Evolutionary conservation across 1,140 invertebrate species (phyloP).

Genomic region (Procambarus clarkii): DNA sequence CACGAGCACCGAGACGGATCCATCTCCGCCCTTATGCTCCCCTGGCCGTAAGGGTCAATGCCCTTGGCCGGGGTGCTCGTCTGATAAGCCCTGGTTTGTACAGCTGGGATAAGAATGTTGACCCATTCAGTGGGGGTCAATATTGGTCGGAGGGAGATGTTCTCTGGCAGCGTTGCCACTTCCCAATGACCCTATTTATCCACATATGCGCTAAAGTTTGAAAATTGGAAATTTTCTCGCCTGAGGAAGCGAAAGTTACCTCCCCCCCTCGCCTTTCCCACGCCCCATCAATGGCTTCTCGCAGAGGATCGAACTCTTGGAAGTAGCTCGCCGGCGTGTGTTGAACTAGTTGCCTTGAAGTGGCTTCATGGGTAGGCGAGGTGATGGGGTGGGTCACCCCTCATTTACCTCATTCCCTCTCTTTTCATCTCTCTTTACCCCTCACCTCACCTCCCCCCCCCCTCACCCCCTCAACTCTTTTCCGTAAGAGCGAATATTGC

Average conservation of each 20-base stretch:
- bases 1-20: background rate
- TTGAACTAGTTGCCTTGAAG: background rate
- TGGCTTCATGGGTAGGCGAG: background rate
- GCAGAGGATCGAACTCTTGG: too few species aligned
- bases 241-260: background rate
- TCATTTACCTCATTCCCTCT: background rate
- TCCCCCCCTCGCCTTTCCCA: background rate
- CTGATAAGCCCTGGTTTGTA: constrained; percentile 37
- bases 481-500: background rate
- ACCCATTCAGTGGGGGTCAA: constrained; percentile 43
- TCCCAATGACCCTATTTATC: constrained; percentile 15
- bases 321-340: background rate
- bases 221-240: background rate
- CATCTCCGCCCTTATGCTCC: background rate
- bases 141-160: constrained; percentile 39
- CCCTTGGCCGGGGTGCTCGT: background rate
- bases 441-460: background rate
- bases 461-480: background rate
- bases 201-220: background rate
- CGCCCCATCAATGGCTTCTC: too few species aligned
- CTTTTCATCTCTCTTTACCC: background rate
- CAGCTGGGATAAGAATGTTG: constrained; percentile 57
- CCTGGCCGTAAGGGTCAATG: background rate
- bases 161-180: background rate
- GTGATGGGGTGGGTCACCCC: background rate